Evolutionary conservation across 2,888 invertebrate species (phyloP).

Genomic region (Marronus borbonicus): DNA sequence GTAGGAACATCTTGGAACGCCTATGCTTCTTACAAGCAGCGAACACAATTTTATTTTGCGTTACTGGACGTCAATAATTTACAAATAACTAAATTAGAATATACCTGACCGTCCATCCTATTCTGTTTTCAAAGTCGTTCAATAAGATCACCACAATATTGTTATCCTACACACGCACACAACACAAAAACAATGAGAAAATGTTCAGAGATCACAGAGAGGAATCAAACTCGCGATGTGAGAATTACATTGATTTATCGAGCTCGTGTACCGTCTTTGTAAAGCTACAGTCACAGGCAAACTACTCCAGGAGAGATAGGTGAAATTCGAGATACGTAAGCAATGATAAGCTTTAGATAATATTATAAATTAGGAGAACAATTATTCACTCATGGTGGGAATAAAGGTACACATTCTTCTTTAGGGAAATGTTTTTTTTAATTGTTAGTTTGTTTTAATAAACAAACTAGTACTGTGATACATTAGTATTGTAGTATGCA

Average conservation of each 20-base stretch:
- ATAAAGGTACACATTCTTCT: neutral
- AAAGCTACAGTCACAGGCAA: neutral
- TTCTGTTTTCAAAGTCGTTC: neutral
- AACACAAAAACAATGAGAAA: neutral
- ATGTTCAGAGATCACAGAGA: neutral
- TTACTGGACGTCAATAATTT: constrained; percentile 18
- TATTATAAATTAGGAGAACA: neutral
- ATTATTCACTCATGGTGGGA: neutral
- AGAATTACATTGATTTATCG: neutral
- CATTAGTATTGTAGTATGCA: too few relatives aligned
- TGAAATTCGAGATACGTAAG: neutral
- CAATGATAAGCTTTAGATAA: neutral
- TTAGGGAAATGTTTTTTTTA: too few relatives aligned
- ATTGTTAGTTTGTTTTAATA: too few relatives aligned
- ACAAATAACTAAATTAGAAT: constrained; percentile 11
- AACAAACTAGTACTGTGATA: too few relatives aligned
- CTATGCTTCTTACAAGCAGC: neutral
- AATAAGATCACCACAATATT: neutral
- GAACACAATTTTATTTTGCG: neutral
- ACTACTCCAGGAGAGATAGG: neutral
- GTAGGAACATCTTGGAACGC: neutral
- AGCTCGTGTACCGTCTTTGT: neutral
- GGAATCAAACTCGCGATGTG: neutral
- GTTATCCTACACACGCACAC: neutral
- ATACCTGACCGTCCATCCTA: constrained; percentile 11